Evolutionary conservation across 2,888 invertebrate species (phyloP).

Genomic region (Drosophila emarginata): DNA sequence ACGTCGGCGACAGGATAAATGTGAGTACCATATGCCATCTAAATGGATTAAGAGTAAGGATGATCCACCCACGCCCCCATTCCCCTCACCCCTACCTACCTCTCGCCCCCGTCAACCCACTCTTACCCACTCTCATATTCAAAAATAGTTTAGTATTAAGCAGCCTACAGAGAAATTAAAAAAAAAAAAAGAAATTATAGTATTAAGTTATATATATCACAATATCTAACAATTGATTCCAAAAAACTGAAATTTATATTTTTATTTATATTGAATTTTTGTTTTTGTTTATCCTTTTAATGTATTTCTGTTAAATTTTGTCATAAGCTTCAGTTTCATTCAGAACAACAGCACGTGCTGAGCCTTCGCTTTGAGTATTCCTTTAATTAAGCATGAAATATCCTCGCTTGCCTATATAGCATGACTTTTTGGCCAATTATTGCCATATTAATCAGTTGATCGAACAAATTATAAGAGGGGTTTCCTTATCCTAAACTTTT

Average conservation of each 20-base stretch:
- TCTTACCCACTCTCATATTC: background rate
- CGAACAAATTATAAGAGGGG: background rate
- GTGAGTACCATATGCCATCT: slow-evolving; percentile 77
- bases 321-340: slow-evolving; percentile 29
- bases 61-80: background rate
- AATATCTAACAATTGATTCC: background rate
- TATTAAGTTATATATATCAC: background rate
- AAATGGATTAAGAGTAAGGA: slow-evolving; percentile 9
- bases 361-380: slow-evolving; percentile 21
- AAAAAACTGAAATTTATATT: slow-evolving; percentile 11
- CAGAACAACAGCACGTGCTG: slow-evolving; percentile 48
- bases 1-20: slow-evolving; percentile 86
- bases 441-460: background rate
- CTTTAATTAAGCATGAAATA: slow-evolving; percentile 7
- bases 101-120: background rate
- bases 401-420: background rate
- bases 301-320: slow-evolving; percentile 3
- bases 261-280: slow-evolving; percentile 22
- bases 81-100: background rate
- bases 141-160: background rate
- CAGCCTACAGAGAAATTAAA: background rate
- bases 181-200: background rate
- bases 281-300: slow-evolving; percentile 23
- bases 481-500: background rate
- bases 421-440: background rate